These are phyloP conservation scores for Halictus ligatus DNA, from an alignment of 2,888 invertebrate genomes.

Conservation along the genomic window DNA sequence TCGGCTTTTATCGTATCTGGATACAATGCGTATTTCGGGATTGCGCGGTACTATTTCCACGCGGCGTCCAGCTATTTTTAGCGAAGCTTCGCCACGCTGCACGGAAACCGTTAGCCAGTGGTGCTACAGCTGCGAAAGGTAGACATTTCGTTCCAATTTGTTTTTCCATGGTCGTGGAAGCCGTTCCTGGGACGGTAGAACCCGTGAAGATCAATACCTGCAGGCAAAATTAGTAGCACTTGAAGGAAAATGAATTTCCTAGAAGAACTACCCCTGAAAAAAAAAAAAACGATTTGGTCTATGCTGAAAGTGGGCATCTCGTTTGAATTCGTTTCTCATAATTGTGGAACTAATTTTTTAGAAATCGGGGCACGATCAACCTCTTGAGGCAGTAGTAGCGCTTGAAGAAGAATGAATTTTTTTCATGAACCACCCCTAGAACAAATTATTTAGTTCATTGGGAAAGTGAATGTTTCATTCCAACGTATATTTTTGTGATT, in stretches of 20 bases:
- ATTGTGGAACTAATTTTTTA: not conserved
- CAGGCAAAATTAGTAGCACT: not conserved
- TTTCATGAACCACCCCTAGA: too few relatives aligned
- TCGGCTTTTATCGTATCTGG: constrained; percentile 64
- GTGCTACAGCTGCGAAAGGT: constrained; percentile 1
- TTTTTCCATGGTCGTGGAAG: not conserved
- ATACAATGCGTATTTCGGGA: constrained; percentile 64
- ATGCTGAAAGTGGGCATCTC: too few relatives aligned
- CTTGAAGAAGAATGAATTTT: too few relatives aligned
- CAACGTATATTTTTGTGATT: not conserved
- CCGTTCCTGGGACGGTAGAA: not conserved
- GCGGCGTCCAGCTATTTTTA: constrained; percentile 59
- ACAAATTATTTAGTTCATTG: too few relatives aligned
- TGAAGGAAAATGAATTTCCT: not conserved
- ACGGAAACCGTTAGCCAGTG: not conserved
- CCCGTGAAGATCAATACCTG: not conserved
- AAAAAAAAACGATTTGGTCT: not conserved
- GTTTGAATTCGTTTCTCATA: too few relatives aligned
- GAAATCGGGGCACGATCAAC: not conserved
- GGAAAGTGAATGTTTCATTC: not conserved
- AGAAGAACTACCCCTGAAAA: not conserved
- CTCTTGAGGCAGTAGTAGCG: too few relatives aligned
- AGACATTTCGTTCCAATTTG: not conserved
- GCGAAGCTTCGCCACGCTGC: constrained; percentile 63
- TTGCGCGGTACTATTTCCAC: constrained; percentile 59